Conservation (phyloP, 2,797 vertebrate genomes). For the Anguilla obscura region DNA sequence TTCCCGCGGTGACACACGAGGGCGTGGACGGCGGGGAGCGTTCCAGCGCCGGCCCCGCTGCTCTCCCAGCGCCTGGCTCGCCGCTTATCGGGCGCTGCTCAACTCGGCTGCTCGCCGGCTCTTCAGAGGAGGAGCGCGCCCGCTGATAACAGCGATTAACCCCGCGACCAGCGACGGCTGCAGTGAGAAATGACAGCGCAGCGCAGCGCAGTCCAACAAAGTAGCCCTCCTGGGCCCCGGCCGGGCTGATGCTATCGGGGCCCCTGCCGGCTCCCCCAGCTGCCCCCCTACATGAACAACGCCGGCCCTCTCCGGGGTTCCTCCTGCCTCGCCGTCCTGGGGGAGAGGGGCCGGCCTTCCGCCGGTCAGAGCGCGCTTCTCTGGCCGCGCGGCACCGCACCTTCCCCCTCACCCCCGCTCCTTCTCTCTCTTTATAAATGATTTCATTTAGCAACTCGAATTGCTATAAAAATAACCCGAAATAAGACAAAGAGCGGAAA, state of each 20-base stretch:
- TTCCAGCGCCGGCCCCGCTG: neutral
- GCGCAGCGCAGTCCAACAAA: neutral
- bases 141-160: neutral
- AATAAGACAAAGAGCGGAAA: neutral
- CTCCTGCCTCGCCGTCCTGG: neutral
- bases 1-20: neutral
- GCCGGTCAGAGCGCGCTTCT: neutral
- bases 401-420: constrained; percentile 7
- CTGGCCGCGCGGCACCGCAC: neutral
- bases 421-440: neutral
- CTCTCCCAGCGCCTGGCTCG: neutral
- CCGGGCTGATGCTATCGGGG: neutral
- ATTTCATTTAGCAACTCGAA: neutral
- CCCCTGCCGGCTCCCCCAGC: neutral
- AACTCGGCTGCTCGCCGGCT: neutral
- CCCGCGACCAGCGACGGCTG: neutral
- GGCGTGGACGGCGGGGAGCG: neutral
- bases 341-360: neutral
- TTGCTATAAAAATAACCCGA: neutral
- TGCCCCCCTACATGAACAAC: constrained; percentile 23
- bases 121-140: neutral
- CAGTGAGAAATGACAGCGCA: neutral
- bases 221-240: constrained; percentile 4
- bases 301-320: neutral
- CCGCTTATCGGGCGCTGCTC: neutral